Percentiles rank a stretch among this genome's conserved stretches.
Conservation (phyloP, 2,113 vertebrate genomes). For the Amblyornis subalaris region DNA sequence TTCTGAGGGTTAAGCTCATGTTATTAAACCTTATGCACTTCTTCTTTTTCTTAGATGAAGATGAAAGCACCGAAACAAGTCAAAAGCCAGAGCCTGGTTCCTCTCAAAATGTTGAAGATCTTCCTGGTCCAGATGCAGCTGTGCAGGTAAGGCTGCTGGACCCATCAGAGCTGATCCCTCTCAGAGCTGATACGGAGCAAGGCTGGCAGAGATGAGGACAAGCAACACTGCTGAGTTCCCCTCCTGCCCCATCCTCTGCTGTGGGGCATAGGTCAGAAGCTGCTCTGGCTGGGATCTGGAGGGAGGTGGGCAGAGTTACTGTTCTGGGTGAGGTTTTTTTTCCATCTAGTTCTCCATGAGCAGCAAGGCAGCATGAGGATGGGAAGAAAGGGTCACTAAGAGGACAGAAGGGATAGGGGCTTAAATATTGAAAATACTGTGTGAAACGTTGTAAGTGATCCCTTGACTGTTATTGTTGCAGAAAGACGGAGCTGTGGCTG, state of each 20-base stretch:
- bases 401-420: neutral
- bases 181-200: neutral
- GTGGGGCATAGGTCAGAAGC: neutral
- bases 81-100: neutral
- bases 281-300: neutral
- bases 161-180: neutral
- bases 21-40: neutral
- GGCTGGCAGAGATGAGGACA: neutral
- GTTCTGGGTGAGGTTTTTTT: neutral
- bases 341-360: neutral
- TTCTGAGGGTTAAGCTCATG: neutral
- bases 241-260: neutral
- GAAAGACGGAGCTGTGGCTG: neutral
- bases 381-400: neutral
- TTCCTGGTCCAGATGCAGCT: neutral
- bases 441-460: neutral
- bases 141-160: conserved; percentile 32
- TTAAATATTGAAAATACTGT: neutral
- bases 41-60: neutral
- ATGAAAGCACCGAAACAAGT: conserved; percentile 1
- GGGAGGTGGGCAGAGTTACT: neutral
- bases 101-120: neutral
- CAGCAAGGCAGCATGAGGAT: neutral
- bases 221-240: neutral
- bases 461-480: conserved; percentile 27